Base-by-base conservation (phyloP, 2,113 vertebrate genomes). In the Rhynchomys soricoides region DNA sequence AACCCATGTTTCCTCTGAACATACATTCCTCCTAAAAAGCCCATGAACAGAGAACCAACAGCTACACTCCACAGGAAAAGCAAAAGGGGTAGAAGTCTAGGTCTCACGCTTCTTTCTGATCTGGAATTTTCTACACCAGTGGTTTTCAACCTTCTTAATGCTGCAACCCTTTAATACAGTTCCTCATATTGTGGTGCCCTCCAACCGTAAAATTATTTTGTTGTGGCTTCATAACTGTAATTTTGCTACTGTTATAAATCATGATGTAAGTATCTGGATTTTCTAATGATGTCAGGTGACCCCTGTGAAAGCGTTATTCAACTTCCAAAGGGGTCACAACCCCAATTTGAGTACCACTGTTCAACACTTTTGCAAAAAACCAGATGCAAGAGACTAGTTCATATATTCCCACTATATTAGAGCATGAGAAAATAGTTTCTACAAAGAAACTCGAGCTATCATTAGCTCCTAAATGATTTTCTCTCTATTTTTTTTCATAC, bases 361-460 rank as follows among this genome's bases (percentile, higher is more conserved):
- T 78, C 57, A 78, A 68, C 73, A 92, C 5, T 22, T 71, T 94
- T 85, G 52, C 55, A 73, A 96, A 92, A 59, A 29, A 88, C 55
- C 7, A 71, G 34, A 82, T 59, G 43, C 40, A 29, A 88, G 34
- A 48, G 40, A n/a, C 19, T 37, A 24, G 5, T 87, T 43, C 37
- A 24, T 16, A 57, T 62, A 94, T 83, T 71, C 34, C 85, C 71
- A 43, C 0, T 74, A 73, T 45, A 22, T 91, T 83, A 3, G 48
- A 45, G 37, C 31, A 55, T 34, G 68, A 66, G 9, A 5, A 89
- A 71, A 59, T 50, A 31, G 16, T 34, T 74, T 82, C 68, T 13
- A 17, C 48, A 83, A 83, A 90, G 22, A 34, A 93, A 73, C 45
- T 43, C 29, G 55, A 15, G 13, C 45, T 34, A 37, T 78, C 45